Evolutionary conservation across 30 jellyfish, hydroid and myxozoan species (phyloP).

Genomic region (Sanderia malayensis): DNA sequence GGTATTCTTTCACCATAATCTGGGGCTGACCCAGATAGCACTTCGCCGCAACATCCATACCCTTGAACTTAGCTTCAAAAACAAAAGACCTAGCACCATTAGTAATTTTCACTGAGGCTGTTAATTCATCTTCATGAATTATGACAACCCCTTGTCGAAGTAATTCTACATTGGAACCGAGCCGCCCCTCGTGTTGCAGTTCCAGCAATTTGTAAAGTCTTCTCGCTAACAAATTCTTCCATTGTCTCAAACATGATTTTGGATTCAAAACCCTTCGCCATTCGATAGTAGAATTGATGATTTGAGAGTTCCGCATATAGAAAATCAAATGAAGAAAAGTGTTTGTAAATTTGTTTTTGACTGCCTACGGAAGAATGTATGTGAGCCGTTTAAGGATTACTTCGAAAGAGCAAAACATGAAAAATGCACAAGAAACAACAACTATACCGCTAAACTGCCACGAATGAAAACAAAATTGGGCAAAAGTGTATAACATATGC

Average conservation of each 20-base stretch:
- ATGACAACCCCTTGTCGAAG: neutral
- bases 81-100: conserved; percentile 4
- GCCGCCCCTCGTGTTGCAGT: too few relatives aligned
- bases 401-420: too few relatives aligned
- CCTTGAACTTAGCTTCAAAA: conserved; percentile 8
- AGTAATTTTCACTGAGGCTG: neutral
- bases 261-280: conserved; percentile 13
- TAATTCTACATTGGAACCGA: too few relatives aligned
- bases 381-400: too few relatives aligned
- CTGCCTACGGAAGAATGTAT: too few relatives aligned
- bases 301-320: too few relatives aligned
- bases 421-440: too few relatives aligned
- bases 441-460: too few relatives aligned
- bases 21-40: neutral
- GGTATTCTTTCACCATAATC: conserved; percentile 17
- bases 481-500: too few relatives aligned
- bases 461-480: too few relatives aligned
- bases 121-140: neutral
- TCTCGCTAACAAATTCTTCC: conserved; percentile 11
- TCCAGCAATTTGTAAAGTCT: conserved; percentile 12
- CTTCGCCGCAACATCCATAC: conserved; percentile 18
- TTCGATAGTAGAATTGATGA: neutral
- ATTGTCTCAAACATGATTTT: neutral
- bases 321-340: too few relatives aligned
- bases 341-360: too few relatives aligned